Percentiles rank a stretch among this genome's conserved stretches.
phyloP scores from a whole-genome alignment of 2,888 invertebrate genomes.

The Siphlonurus alternatus region DNA sequence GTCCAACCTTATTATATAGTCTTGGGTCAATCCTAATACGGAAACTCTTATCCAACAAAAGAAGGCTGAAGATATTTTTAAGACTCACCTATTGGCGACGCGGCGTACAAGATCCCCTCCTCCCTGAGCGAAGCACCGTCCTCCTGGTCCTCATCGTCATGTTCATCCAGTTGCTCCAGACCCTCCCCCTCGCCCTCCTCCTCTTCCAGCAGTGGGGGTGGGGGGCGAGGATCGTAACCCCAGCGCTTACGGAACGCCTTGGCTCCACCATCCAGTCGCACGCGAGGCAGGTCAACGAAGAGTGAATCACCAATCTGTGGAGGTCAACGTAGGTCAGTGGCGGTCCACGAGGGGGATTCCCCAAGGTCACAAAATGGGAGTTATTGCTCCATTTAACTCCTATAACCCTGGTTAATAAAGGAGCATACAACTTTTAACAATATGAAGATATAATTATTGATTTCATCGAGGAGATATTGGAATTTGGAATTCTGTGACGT shows the following conservation, averaged over 20 bases:
- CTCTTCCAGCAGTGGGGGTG: conserved; percentile 49
- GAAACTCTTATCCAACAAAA: too few species aligned
- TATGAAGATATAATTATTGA: too few species aligned
- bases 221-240: conserved; percentile 45
- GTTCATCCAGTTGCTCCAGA: conserved; percentile 35
- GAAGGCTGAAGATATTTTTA: too few species aligned
- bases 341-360: too few species aligned
- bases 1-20: too few species aligned
- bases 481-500: too few species aligned
- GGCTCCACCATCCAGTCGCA: conserved; percentile 50
- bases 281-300: conserved; percentile 42
- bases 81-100: conserved; percentile 39
- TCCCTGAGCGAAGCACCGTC: conserved; percentile 43
- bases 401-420: background rate
- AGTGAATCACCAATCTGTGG: conserved; percentile 35
- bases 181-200: conserved; percentile 35
- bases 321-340: too few species aligned
- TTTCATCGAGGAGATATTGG: too few species aligned
- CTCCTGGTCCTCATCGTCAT: conserved; percentile 37
- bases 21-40: too few species aligned
- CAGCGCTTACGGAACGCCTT: conserved; percentile 40
- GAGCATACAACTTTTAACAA: background rate
- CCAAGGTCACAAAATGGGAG: background rate
- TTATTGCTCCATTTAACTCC: too few species aligned
- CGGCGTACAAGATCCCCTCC: conserved; percentile 30